Evolutionary conservation across 2,888 invertebrate genomes (phyloP).

Genomic region (Lypha dubia): DNA sequence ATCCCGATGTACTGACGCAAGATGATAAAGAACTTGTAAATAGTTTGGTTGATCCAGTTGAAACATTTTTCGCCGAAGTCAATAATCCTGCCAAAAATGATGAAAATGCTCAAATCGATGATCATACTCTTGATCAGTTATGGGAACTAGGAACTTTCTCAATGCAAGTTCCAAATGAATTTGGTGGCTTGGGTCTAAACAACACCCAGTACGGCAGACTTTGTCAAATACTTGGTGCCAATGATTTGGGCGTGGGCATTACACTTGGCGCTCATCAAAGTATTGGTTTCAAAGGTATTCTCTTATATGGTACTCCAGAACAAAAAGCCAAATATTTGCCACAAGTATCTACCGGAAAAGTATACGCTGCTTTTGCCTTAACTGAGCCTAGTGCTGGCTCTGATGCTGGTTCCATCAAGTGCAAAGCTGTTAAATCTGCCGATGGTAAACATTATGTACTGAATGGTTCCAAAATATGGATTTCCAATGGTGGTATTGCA

Average conservation of each 20-base stretch:
- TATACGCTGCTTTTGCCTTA: conserved; percentile 95
- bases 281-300: conserved; percentile 97
- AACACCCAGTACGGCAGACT: conserved; percentile 97
- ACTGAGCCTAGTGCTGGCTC: conserved; percentile 98
- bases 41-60: conserved; percentile 92
- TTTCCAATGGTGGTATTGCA: conserved; percentile 97
- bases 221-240: conserved; percentile 95
- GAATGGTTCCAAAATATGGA: conserved; percentile 99
- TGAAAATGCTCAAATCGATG: conserved; percentile 89
- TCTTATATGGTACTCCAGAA: conserved; percentile 93
- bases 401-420: conserved; percentile 95
- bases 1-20: conserved; percentile 91
- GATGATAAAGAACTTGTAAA: conserved; percentile 93
- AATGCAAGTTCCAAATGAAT: conserved; percentile 93
- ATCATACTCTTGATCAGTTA: conserved; percentile 89
- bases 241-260: conserved; percentile 97
- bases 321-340: conserved; percentile 97
- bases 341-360: conserved; percentile 91
- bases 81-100: conserved; percentile 96
- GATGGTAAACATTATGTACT: conserved; percentile 96
- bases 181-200: conserved; percentile 93
- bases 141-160: conserved; percentile 98
- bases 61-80: conserved; percentile 91
- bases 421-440: conserved; percentile 91
- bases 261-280: conserved; percentile 98